Evolutionary conservation across 2,797 vertebrate genomes (phyloP).

Genomic region (Pampus argenteus): DNA sequence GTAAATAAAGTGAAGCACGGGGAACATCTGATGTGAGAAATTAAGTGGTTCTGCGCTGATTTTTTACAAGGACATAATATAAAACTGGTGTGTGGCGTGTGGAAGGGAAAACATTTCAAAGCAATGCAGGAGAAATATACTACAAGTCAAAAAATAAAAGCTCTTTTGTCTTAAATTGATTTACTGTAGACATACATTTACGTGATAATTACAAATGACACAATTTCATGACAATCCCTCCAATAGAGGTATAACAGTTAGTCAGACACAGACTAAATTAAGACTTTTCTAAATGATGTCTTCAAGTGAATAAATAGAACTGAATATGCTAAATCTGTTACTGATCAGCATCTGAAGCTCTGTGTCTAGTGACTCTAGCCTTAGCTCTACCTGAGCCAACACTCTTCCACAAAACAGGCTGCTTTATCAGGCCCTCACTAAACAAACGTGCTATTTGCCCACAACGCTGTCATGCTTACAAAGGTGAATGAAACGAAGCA

Average conservation of each 20-base stretch:
- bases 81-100: slow-evolving; percentile 4
- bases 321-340: slow-evolving; percentile 45
- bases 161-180: neutral
- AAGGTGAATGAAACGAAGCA: slow-evolving; percentile 42
- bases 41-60: slow-evolving; percentile 16
- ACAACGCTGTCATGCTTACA: slow-evolving; percentile 49
- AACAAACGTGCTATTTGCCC: slow-evolving; percentile 31
- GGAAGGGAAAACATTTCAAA: slow-evolving; percentile 25
- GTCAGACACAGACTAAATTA: neutral
- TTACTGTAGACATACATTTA: neutral
- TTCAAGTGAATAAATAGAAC: slow-evolving; percentile 20
- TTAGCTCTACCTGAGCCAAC: slow-evolving; percentile 33
- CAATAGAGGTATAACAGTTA: neutral
- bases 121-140: neutral
- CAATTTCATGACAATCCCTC: too few species aligned
- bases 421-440: slow-evolving; percentile 36
- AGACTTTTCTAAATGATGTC: slow-evolving; percentile 12
- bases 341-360: slow-evolving; percentile 40
- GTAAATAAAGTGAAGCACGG: slow-evolving; percentile 40
- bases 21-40: slow-evolving; percentile 44
- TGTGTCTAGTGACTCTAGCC: too few species aligned
- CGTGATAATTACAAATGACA: too few species aligned
- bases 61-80: slow-evolving; percentile 24
- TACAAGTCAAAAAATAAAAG: slow-evolving; percentile 2
- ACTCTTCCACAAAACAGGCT: slow-evolving; percentile 21